Base-by-base conservation (phyloP, 2,797 vertebrate genomes). In the Cyclura pinguis region DNA sequence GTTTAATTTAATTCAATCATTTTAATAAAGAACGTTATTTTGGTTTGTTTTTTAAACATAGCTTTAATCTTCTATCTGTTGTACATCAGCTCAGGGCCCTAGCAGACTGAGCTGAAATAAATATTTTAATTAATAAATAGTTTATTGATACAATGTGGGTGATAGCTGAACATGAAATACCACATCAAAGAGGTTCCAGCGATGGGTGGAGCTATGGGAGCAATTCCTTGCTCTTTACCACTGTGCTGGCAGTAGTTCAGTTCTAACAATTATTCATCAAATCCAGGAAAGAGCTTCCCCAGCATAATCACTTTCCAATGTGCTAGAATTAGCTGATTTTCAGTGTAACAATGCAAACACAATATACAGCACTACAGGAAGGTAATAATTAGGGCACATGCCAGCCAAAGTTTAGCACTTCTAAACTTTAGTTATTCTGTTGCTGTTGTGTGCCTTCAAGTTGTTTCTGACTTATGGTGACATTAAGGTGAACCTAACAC, bases 251-350 rank as follows among this genome's bases (percentile, higher is more conserved):
- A 81, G 20, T 1, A 42, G 35, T 74, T 74, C n/a, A 42, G 1
- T 47, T 20, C 74, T 77, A 47, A 47, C 38, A 83, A 24, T 18
- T 47, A n/a, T 50, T 69, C 35, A 32, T 55, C 7, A 32, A 47
- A 47, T 52, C 35, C 24, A 89, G 42, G n/a, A 35, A 78, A 76
- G 55, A 69, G n/a, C 38, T 55, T 22, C 42, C 57, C 4, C 67
- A 8, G 80, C 14, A 27, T 59, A 57, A 59, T n/a, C n/a, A 82
- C 72, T 67, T 78, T 59, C n/a, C 27, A 78, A 85, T 87, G 12
- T 87, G 35, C n/a, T n/a, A 80, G 50, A 18, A 55, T 85, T 55
- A 52, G 59, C 50, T 80, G 14, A 69, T 80, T 80, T 80, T 88
- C 67, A 78, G 1, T 42, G 9, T 57, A 89, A 67, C 20, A 85